These are phyloP conservation scores for Hemicentrotus pulcherrimus DNA, from an alignment of 35 echinoderm and acorn worm genomes.

Conservation along the genomic window DNA sequence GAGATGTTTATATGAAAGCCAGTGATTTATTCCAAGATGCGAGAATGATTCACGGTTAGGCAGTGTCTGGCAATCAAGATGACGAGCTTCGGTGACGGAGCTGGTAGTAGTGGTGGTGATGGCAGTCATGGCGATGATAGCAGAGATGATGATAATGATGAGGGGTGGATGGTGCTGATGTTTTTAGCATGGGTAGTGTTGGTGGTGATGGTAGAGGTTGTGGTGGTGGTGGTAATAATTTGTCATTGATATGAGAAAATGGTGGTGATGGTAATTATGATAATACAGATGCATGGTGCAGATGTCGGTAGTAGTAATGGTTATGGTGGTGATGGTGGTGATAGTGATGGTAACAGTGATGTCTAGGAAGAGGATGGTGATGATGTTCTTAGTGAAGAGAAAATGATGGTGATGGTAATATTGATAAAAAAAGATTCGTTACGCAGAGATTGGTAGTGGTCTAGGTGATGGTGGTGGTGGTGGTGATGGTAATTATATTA, in stretches of 20 bases:
- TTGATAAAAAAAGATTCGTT: too few relatives aligned
- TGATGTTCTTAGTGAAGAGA: neutral
- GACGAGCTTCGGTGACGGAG: neutral
- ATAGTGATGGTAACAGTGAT: neutral
- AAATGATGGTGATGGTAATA: neutral
- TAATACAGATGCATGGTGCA: neutral
- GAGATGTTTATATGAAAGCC: neutral
- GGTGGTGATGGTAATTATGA: neutral
- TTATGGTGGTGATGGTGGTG: conserved; percentile 26
- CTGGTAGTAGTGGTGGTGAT: neutral
- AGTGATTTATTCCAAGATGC: conserved; percentile 8
- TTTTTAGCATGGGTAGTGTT: neutral
- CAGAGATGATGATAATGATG: neutral
- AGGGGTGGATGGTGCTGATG: neutral
- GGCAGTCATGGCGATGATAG: neutral
- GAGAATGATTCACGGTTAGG: conserved; percentile 9
- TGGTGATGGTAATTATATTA: conserved; percentile 29
- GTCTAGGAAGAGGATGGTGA: neutral
- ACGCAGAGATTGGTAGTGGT: too few relatives aligned
- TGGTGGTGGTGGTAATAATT: neutral
- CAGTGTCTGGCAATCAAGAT: neutral
- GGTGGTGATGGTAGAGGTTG: too few relatives aligned
- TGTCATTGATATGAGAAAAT: neutral
- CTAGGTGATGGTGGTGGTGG: neutral
- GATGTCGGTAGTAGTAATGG: neutral